Percentiles rank a stretch among this genome's conserved stretches.
These are phyloP conservation scores for Schrankia costaestrigalis DNA, from an alignment of 2,888 invertebrate species.

Conservation along the genomic window DNA sequence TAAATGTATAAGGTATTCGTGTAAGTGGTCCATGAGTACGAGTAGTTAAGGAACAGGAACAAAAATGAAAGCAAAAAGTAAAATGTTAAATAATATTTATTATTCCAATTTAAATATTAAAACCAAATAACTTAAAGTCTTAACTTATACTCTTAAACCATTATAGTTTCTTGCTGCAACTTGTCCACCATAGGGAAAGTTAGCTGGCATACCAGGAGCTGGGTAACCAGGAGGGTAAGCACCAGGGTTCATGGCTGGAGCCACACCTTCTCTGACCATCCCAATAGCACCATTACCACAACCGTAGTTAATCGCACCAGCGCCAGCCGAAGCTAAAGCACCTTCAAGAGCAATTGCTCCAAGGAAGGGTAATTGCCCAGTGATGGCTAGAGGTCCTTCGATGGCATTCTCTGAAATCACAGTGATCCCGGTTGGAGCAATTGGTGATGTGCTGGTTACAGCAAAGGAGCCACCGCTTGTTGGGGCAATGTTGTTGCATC, in stretches of 20 bases:
- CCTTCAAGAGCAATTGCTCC: constrained; percentile 35
- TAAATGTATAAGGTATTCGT: too few species aligned
- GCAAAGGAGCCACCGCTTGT: too few species aligned
- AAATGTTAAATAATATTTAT: too few species aligned
- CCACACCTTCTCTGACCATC: constrained; percentile 33
- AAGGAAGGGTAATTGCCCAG: constrained; percentile 36
- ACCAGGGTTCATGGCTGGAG: constrained; percentile 8
- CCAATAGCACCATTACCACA: constrained; percentile 45
- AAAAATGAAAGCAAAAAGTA: too few species aligned
- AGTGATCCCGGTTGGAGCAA: constrained; percentile 41
- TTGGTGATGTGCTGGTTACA: constrained; percentile 37
- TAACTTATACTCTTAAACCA: too few species aligned
- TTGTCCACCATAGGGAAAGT: constrained; percentile 8
- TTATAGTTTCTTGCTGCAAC: constrained; percentile 8
- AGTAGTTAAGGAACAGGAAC: too few species aligned
- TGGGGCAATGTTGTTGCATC: too few species aligned
- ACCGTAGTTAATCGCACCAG: constrained; percentile 43
- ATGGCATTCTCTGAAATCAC: constrained; percentile 37
- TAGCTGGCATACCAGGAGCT: constrained; percentile 6
- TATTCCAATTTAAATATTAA: too few species aligned
- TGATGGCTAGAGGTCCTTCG: constrained; percentile 28
- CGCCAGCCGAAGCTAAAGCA: constrained; percentile 36
- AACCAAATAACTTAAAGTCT: too few species aligned
- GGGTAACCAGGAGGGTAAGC: constrained; percentile 12
- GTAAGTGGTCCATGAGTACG: too few species aligned